Conservation (phyloP, 2,888 invertebrate species). For the Pantelozetes paolii region DNA sequence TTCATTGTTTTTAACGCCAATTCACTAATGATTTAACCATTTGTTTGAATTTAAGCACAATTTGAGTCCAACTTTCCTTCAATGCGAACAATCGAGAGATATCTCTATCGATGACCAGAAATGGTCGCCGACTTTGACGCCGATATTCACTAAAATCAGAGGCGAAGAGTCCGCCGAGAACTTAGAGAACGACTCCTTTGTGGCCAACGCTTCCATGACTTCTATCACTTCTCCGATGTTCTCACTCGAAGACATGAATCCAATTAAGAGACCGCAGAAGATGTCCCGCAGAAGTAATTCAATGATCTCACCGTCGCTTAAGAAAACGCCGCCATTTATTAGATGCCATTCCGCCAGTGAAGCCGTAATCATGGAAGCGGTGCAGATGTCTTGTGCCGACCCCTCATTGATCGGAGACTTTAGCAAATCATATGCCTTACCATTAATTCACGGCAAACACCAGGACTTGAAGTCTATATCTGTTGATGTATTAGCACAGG, state of each 20-base stretch:
- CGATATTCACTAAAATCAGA: neutral
- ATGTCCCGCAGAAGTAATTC: constrained; percentile 26
- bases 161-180: neutral
- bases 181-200: constrained; percentile 6
- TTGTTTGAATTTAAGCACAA: neutral
- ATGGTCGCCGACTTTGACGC: neutral
- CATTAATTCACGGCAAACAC: constrained; percentile 63
- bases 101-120: neutral
- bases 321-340: neutral
- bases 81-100: neutral
- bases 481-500: constrained; percentile 65
- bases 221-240: neutral
- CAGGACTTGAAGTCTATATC: constrained; percentile 74
- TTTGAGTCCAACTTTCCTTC: constrained; percentile 17
- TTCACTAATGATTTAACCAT: neutral
- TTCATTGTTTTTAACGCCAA: too few relatives aligned
- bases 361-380: constrained; percentile 62
- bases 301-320: neutral
- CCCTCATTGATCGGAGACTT: constrained; percentile 81
- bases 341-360: constrained; percentile 63
- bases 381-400: constrained; percentile 60
- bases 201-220: neutral
- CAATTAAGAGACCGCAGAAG: constrained; percentile 11
- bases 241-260: neutral
- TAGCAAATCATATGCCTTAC: constrained; percentile 67